These are phyloP conservation scores for Drosophila persimilis DNA, from an alignment of 1,140 invertebrate species.

Conservation along the genomic window DNA sequence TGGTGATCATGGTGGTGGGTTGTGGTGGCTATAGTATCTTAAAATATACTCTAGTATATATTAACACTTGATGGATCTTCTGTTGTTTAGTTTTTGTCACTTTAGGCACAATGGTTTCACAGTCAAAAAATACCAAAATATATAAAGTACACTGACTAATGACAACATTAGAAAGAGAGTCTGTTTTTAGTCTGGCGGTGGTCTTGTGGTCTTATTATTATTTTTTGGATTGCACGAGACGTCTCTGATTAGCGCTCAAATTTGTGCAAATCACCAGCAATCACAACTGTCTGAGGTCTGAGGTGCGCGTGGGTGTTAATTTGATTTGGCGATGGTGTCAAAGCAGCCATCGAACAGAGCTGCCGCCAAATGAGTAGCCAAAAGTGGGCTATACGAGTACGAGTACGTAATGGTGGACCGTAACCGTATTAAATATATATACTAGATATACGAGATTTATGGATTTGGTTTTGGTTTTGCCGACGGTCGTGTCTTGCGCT, in stretches of 20 bases:
- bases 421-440: background rate
- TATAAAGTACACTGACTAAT: slow-evolving; percentile 13
- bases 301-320: slow-evolving; percentile 75
- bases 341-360: slow-evolving; percentile 26
- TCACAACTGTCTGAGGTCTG: slow-evolving; percentile 47
- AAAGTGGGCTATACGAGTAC: slow-evolving; percentile 8
- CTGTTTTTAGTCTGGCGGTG: slow-evolving; percentile 25
- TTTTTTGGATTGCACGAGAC: slow-evolving; percentile 59
- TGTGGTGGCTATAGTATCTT: background rate
- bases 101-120: slow-evolving; percentile 59
- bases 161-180: slow-evolving; percentile 33
- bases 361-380: slow-evolving; percentile 11
- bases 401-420: background rate
- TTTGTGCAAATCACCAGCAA: slow-evolving; percentile 56
- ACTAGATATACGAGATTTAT: background rate
- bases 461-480: slow-evolving; percentile 9
- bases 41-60: background rate
- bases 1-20: slow-evolving; percentile 68
- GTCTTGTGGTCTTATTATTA: slow-evolving; percentile 2
- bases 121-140: slow-evolving; percentile 26
- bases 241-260: slow-evolving; percentile 68
- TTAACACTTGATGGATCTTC: slow-evolving; percentile 46
- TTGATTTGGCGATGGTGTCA: slow-evolving; percentile 63
- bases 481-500: slow-evolving; percentile 70
- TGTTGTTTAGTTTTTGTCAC: slow-evolving; percentile 60